phyloP scores from a whole-genome alignment of 92 coral and sea anemone species.

The Nematostella vectensis region DNA sequence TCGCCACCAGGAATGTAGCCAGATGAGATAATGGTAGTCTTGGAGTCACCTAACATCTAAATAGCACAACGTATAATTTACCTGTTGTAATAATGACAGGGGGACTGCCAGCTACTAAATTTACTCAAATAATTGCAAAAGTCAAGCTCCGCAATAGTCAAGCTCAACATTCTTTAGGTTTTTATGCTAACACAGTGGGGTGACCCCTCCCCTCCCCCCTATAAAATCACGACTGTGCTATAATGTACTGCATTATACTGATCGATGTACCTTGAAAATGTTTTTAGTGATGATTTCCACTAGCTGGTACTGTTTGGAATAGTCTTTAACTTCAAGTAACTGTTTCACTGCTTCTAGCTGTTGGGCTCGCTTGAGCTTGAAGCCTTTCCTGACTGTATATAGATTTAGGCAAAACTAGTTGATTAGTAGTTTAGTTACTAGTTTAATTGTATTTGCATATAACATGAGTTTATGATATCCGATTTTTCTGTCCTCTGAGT shows the following conservation, averaged over 20 bases:
- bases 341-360: conserved; percentile 73
- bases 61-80: neutral
- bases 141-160: too few relatives aligned
- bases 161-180: too few relatives aligned
- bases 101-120: too few relatives aligned
- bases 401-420: conserved; percentile 25
- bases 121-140: too few relatives aligned
- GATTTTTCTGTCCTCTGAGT: too few relatives aligned
- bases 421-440: neutral
- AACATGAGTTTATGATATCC: neutral
- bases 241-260: too few relatives aligned
- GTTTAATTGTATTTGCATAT: neutral
- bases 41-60: conserved; percentile 67
- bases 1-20: conserved; percentile 82
- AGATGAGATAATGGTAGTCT: conserved; percentile 36
- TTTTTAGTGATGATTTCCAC: conserved; percentile 65
- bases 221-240: too few relatives aligned
- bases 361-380: conserved; percentile 70
- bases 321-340: conserved; percentile 50
- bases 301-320: conserved; percentile 74
- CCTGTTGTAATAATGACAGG: too few relatives aligned
- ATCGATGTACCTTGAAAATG: conserved; percentile 76
- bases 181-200: too few relatives aligned
- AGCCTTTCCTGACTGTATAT: conserved; percentile 55
- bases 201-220: too few relatives aligned